These are phyloP conservation scores for Cephalophus harveyi DNA, from an alignment of 2,113 vertebrate genomes.

Conservation along the genomic window DNA sequence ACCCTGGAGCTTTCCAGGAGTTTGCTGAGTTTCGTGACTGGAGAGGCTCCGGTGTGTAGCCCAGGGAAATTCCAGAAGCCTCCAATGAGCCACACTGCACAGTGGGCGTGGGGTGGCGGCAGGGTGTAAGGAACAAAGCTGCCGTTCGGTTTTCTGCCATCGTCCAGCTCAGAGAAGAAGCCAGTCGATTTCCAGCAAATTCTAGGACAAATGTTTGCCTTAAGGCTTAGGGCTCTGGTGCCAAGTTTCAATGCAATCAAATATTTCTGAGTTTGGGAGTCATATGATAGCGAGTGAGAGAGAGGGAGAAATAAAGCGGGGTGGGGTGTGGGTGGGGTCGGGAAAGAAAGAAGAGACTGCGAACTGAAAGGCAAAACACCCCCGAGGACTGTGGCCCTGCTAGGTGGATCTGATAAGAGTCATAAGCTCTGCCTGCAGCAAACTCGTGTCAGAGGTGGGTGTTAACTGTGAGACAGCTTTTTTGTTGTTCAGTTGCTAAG, in stretches of 20 bases:
- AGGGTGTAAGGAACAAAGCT: background rate
- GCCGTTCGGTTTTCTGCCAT: background rate
- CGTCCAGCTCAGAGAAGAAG: background rate
- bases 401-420: slow-evolving; percentile 54
- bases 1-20: background rate
- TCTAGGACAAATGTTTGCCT: slow-evolving; percentile 80
- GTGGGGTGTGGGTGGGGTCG: background rate
- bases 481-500: background rate
- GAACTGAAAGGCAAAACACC: slow-evolving; percentile 29
- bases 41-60: background rate
- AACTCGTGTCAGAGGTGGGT: background rate
- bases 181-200: slow-evolving; percentile 66
- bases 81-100: background rate
- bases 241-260: slow-evolving; percentile 74
- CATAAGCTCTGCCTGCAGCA: slow-evolving; percentile 55
- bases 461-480: background rate
- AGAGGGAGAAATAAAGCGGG: background rate
- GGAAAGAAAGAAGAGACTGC: background rate
- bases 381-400: slow-evolving; percentile 50
- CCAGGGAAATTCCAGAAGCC: background rate
- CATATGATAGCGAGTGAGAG: slow-evolving; percentile 33
- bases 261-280: slow-evolving; percentile 62
- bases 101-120: too few species aligned
- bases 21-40: background rate
- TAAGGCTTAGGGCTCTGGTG: slow-evolving; percentile 56